Evolutionary conservation across 2,113 vertebrate species (phyloP).

Genomic region (Pollimyrus isidori): DNA sequence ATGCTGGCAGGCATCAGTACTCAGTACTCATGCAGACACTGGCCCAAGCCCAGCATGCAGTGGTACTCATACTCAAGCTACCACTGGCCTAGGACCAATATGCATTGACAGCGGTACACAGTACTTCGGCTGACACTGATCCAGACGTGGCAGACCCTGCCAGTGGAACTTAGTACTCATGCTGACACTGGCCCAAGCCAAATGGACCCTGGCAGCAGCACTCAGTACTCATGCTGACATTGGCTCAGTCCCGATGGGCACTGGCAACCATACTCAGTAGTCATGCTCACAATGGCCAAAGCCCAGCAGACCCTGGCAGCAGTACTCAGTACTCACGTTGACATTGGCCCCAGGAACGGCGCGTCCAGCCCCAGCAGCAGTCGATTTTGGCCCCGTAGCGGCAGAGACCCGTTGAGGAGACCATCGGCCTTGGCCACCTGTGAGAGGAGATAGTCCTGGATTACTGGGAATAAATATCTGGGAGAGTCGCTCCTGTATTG

Average conservation of each 20-base stretch:
- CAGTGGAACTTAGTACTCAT: constrained; percentile 59
- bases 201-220: neutral
- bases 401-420: constrained; percentile 67
- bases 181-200: constrained; percentile 67
- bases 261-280: constrained; percentile 37
- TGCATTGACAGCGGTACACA: neutral
- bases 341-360: constrained; percentile 67
- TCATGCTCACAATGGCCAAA: constrained; percentile 78
- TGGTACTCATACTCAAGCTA: constrained; percentile 69
- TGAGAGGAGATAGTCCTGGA: constrained; percentile 18
- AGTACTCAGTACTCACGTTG: constrained; percentile 68
- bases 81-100: constrained; percentile 54
- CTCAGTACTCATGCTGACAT: constrained; percentile 75
- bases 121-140: constrained; percentile 79
- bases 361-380: constrained; percentile 91
- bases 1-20: constrained; percentile 66
- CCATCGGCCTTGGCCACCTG: constrained; percentile 65
- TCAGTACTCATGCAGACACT: constrained; percentile 66
- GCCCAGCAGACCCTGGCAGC: neutral
- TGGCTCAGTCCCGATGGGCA: constrained; percentile 39
- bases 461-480: neutral
- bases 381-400: constrained; percentile 72
- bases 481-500: neutral
- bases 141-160: constrained; percentile 31
- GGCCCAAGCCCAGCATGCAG: constrained; percentile 71